Percentiles rank a stretch among this genome's conserved stretches.
phyloP scores from a whole-genome alignment of 2,797 vertebrate species.

The Remorina albescens region DNA sequence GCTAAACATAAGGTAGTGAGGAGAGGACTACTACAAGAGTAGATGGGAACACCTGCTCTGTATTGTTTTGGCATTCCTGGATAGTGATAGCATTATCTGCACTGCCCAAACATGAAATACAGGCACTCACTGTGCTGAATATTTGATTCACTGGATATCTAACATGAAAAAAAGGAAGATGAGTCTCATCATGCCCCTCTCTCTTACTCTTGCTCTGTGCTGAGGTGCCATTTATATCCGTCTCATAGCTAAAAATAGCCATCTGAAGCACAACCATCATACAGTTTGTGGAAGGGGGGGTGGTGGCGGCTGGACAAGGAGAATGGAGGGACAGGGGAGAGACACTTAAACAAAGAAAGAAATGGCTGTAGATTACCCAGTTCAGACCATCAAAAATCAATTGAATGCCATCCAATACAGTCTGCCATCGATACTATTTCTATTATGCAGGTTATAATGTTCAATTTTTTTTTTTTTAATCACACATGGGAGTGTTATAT shows the following conservation, averaged over 20 bases:
- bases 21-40: neutral
- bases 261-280: conserved; percentile 72
- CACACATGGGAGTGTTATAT: neutral
- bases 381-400: neutral
- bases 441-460: neutral
- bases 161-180: conserved; percentile 48
- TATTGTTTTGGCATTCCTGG: conserved; percentile 28
- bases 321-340: conserved; percentile 27
- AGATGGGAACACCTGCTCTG: conserved; percentile 16
- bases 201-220: conserved; percentile 59
- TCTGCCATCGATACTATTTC: neutral
- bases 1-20: neutral
- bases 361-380: neutral
- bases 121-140: neutral
- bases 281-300: conserved; percentile 48
- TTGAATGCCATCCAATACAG: neutral
- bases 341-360: conserved; percentile 7
- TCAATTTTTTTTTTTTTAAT: neutral
- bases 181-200: conserved; percentile 67
- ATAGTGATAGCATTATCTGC: conserved; percentile 8
- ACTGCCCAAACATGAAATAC: conserved; percentile 17
- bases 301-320: conserved; percentile 44
- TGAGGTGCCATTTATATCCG: conserved; percentile 80
- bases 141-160: conserved; percentile 39
- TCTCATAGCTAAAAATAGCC: conserved; percentile 80